These are phyloP conservation scores for Exaiptasia diaphana DNA, from an alignment of 64 coral and sea anemone genomes.

Conservation along the genomic window DNA sequence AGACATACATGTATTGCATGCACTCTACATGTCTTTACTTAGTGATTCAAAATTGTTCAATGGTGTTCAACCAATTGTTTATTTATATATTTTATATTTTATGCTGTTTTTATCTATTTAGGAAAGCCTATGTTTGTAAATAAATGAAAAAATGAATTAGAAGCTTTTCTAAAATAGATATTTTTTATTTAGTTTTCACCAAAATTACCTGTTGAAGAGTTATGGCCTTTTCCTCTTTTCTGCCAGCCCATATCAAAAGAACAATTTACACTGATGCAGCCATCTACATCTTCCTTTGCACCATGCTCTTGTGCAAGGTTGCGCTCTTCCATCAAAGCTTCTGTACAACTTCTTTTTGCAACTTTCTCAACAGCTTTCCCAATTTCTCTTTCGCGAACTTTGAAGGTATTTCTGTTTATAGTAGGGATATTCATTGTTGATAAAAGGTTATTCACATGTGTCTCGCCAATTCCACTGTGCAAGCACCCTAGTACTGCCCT, in stretches of 20 bases:
- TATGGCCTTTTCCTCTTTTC: slow-evolving; percentile 42
- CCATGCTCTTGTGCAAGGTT: neutral
- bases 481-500: slow-evolving; percentile 53
- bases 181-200: neutral
- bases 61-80: too few relatives aligned
- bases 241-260: slow-evolving; percentile 49
- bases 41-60: too few relatives aligned
- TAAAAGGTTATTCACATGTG: slow-evolving; percentile 37
- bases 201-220: slow-evolving; percentile 39
- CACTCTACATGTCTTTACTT: too few relatives aligned
- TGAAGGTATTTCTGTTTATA: slow-evolving; percentile 36
- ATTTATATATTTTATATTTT: too few relatives aligned
- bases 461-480: slow-evolving; percentile 59
- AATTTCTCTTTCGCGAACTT: slow-evolving; percentile 46
- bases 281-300: neutral
- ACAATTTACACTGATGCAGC: neutral
- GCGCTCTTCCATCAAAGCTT: neutral
- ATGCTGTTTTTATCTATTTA: too few relatives aligned
- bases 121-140: too few relatives aligned
- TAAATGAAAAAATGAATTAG: too few relatives aligned
- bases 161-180: neutral
- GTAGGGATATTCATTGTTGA: slow-evolving; percentile 60
- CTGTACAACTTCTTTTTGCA: slow-evolving; percentile 43
- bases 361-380: slow-evolving; percentile 39
- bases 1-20: too few relatives aligned